These are phyloP conservation scores for Sussaba pulchella DNA, from an alignment of 2,888 invertebrate genomes.

Conservation along the genomic window DNA sequence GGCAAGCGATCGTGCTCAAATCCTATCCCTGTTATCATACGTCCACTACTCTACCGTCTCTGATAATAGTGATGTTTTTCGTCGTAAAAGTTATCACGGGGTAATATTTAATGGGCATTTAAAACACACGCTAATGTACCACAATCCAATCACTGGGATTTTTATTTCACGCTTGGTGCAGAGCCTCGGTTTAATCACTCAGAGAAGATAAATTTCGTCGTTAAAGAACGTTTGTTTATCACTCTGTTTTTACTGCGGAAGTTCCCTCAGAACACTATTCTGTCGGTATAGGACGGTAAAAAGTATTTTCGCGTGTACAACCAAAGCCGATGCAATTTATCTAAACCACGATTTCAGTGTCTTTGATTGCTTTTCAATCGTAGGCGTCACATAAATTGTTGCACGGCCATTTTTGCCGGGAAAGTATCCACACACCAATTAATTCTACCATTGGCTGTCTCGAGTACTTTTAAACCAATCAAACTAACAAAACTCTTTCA, in stretches of 20 bases:
- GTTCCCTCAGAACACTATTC: background rate
- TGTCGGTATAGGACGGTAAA: background rate
- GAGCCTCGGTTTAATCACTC: background rate
- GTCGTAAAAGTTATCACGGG: slow-evolving; percentile 7
- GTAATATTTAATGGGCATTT: background rate
- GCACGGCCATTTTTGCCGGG: background rate
- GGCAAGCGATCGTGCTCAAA: too few relatives aligned
- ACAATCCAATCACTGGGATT: background rate
- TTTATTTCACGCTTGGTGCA: background rate
- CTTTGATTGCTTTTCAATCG: background rate
- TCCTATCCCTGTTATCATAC: too few relatives aligned
- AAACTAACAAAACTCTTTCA: too few relatives aligned
- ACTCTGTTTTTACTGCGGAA: background rate
- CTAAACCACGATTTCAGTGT: background rate
- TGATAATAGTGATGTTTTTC: slow-evolving; percentile 1
- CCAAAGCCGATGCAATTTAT: background rate
- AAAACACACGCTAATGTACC: background rate
- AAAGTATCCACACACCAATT: background rate
- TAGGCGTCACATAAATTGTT: background rate
- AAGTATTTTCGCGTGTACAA: background rate
- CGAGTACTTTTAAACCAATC: too few relatives aligned
- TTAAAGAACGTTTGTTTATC: background rate
- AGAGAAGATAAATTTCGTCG: background rate
- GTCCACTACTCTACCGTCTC: too few relatives aligned
- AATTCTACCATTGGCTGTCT: background rate